Evolutionary conservation across 2,888 invertebrate genomes (phyloP).

Genomic region (Xylophagus ater): DNA sequence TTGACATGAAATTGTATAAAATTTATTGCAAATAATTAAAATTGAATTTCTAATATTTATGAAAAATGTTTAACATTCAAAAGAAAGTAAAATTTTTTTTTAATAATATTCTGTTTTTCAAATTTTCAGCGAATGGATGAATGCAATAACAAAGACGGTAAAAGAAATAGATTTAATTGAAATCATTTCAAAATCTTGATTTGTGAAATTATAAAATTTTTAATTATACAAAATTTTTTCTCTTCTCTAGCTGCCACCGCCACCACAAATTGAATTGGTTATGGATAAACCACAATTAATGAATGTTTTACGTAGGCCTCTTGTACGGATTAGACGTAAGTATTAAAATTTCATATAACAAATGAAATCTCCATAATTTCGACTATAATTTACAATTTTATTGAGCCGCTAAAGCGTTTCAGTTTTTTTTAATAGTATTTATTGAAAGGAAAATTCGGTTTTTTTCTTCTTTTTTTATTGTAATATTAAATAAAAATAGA

Average conservation of each 20-base stretch:
- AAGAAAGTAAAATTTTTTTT: too few species aligned
- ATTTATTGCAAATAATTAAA: too few species aligned
- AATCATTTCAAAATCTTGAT: slow-evolving; percentile 1
- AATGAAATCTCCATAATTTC: too few species aligned
- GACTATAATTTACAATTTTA: too few species aligned
- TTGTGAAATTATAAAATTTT: slow-evolving; percentile 4
- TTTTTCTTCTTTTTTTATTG: too few species aligned
- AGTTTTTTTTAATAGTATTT: too few species aligned
- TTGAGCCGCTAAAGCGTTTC: too few species aligned
- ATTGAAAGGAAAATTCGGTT: too few species aligned
- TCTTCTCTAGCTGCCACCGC: slow-evolving; percentile 50
- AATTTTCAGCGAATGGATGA: slow-evolving; percentile 62
- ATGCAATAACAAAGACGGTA: slow-evolving; percentile 68
- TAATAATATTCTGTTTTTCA: slow-evolving; percentile 20
- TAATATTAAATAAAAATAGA: too few species aligned
- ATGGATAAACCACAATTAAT: slow-evolving; percentile 57
- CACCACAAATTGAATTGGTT: slow-evolving; percentile 60
- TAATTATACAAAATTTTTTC: slow-evolving; percentile 10
- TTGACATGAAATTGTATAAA: too few species aligned
- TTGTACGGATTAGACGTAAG: slow-evolving; percentile 54
- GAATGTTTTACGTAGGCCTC: slow-evolving; percentile 50
- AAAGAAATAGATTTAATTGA: slow-evolving; percentile 29
- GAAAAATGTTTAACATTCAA: too few species aligned
- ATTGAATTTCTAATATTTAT: too few species aligned
- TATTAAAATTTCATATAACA: slow-evolving; percentile 23